Base-by-base conservation (phyloP, 1,140 invertebrate species). In the Lineus longissimus region DNA sequence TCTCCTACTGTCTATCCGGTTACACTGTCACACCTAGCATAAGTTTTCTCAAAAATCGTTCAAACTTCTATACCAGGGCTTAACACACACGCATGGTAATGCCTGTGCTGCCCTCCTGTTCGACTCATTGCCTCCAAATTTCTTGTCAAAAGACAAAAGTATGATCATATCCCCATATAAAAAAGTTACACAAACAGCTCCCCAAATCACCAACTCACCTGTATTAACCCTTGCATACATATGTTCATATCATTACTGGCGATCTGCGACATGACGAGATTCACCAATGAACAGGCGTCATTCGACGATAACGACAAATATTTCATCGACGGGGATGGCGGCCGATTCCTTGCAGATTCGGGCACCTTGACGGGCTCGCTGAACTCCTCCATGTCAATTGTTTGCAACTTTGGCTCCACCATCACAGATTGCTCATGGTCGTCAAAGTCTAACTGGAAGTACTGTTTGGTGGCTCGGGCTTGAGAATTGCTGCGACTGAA, bases 201-300 rank as follows among this genome's bases (percentile, higher is more conserved):
- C 51, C 29, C 40, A 45, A 58, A 59, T 17, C n/a, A n/a, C 47
- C n/a, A 27, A 31, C 59, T 58, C 65, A 80, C 86, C 68, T 88
- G 86, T 4, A 86, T 86, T 64, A 91, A 81, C 22, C 89, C 88
- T 67, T 89, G 83, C 61, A 91, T 85, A 58, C 86, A 84, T 40
- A 78, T 77, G 6, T 77, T 81, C 9, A 90, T 82, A 70, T 91
- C 88, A 11, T 86, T 82, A 71, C 86, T 88, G 23, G 87, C 86
- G 64, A 91, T 88, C 27, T 89, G 87, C 59, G 88, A 86, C 64
- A 91, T 81, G 1, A 84, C 80, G 51, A 82, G 69, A 62, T 81
- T 83, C 30, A 85, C 72, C 30, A 79, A 74, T 40, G 80, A 74
- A 11, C 76, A 71, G 1, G 81, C 79, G 68, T 81, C 78, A 43